phyloP scores from a whole-genome alignment of 2,888 invertebrate genomes.

The Coleophora deauratella region DNA sequence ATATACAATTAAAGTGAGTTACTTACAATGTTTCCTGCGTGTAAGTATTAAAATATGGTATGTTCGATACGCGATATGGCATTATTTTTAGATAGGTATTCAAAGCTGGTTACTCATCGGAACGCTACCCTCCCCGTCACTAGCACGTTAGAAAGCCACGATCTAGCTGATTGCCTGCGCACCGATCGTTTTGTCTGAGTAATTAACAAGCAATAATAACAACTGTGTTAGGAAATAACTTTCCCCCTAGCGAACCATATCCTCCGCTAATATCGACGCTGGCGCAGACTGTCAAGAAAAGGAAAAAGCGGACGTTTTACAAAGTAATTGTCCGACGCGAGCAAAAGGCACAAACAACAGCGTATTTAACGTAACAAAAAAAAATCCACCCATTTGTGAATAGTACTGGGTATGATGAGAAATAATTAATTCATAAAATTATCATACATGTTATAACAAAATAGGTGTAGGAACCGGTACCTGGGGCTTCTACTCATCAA shows the following conservation, averaged over 20 bases:
- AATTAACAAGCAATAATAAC: conserved; percentile 25
- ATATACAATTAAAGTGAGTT: too few relatives aligned
- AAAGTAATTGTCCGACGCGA: too few relatives aligned
- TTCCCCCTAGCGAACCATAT: conserved; percentile 18
- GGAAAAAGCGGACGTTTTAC: too few relatives aligned
- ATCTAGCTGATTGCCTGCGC: conserved; percentile 19
- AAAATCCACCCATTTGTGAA: too few relatives aligned
- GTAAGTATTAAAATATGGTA: background rate
- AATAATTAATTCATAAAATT: too few relatives aligned
- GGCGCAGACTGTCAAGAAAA: background rate
- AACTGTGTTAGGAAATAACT: conserved; percentile 18
- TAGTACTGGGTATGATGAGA: too few relatives aligned
- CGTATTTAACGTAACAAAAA: too few relatives aligned
- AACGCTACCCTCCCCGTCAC: conserved; percentile 6
- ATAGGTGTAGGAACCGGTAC: too few relatives aligned
- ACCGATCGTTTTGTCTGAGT: conserved; percentile 20
- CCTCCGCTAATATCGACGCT: conserved; percentile 1
- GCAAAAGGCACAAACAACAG: too few relatives aligned
- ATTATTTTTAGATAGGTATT: background rate
- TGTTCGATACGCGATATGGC: background rate
- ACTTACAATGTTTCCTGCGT: too few relatives aligned
- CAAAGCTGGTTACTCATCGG: conserved; percentile 4
- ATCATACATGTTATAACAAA: too few relatives aligned
- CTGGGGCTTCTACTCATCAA: too few relatives aligned
- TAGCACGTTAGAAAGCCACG: conserved; percentile 19